These are phyloP conservation scores for Pseudococcus longispinus DNA, from an alignment of 2,888 invertebrate species.

Conservation along the genomic window DNA sequence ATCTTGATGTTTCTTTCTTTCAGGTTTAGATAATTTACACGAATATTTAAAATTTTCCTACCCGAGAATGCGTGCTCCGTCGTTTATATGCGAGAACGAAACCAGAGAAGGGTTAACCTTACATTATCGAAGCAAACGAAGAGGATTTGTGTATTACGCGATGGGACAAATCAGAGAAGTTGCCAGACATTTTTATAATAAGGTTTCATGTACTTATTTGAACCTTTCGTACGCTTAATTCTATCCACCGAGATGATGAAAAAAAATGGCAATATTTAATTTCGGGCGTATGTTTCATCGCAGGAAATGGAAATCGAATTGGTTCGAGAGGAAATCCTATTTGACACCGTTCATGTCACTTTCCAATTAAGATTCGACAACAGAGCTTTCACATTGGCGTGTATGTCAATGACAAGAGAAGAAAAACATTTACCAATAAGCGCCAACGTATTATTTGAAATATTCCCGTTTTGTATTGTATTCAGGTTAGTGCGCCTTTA, in stretches of 20 bases:
- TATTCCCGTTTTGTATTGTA: conserved; percentile 97
- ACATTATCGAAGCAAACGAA: conserved; percentile 90
- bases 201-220: conserved; percentile 62
- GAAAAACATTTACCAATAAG: conserved; percentile 88
- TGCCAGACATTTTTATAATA: conserved; percentile 91
- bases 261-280: background rate
- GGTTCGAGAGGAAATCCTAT: conserved; percentile 82
- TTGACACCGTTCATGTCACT: conserved; percentile 91
- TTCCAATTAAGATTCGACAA: conserved; percentile 95
- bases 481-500: conserved; percentile 75
- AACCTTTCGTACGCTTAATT: background rate
- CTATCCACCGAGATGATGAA: background rate
- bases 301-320: conserved; percentile 87
- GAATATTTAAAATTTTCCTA: conserved; percentile 97
- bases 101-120: conserved; percentile 88
- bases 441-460: conserved; percentile 90
- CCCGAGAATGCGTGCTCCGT: conserved; percentile 87
- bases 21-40: conserved; percentile 87
- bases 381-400: conserved; percentile 83
- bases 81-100: conserved; percentile 96
- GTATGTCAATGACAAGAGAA: conserved; percentile 83
- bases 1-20: background rate
- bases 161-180: conserved; percentile 96
- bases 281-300: background rate
- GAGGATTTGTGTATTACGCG: conserved; percentile 94